These are phyloP conservation scores for Thalassaphorura encarpata DNA, from an alignment of 1,140 invertebrate species.

Conservation along the genomic window DNA sequence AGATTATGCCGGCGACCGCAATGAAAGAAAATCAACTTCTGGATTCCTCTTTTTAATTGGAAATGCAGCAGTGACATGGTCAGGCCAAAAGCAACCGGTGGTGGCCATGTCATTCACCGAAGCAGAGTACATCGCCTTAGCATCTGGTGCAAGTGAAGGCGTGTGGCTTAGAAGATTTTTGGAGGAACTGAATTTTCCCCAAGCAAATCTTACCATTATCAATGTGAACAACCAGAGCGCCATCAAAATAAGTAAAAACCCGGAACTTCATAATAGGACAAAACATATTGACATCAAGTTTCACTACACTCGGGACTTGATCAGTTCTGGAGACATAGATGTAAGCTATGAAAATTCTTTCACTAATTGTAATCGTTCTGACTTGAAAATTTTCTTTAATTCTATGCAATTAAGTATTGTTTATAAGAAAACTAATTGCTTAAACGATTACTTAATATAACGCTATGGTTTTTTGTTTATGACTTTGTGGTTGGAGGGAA, in stretches of 20 bases:
- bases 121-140: neutral
- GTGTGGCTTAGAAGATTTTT: neutral
- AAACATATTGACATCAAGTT: conserved; percentile 35
- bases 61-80: neutral
- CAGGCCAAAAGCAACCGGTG: neutral
- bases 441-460: too few species aligned
- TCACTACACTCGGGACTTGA: conserved; percentile 28
- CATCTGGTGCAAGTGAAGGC: neutral
- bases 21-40: conserved; percentile 32
- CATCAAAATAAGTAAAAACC: conserved; percentile 31
- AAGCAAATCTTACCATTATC: neutral
- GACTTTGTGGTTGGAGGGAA: too few species aligned
- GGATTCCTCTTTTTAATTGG: conserved; percentile 34
- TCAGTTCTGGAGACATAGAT: too few species aligned
- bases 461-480: too few species aligned
- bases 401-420: too few species aligned
- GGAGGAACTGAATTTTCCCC: neutral
- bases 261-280: conserved; percentile 30
- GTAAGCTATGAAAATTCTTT: too few species aligned
- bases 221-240: conserved; percentile 33
- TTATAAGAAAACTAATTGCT: too few species aligned
- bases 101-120: neutral
- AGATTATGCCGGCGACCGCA: conserved; percentile 34
- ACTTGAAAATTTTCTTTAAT: too few species aligned
- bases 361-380: too few species aligned